phyloP scores from a whole-genome alignment of 2,888 invertebrate species.

The Meiosimyza decipiens region DNA sequence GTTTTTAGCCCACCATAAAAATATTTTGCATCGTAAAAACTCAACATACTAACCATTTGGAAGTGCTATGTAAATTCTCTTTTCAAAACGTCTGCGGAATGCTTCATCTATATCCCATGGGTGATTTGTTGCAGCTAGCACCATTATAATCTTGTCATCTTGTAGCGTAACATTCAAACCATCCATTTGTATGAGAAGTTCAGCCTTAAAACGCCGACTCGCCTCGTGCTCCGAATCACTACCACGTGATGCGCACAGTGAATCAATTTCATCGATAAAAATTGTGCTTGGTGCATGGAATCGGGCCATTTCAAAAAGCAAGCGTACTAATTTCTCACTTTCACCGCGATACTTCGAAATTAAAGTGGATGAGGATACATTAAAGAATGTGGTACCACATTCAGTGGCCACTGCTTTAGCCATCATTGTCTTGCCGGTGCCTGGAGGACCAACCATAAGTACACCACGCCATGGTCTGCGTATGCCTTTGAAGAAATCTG shows the following conservation, averaged over 20 bases:
- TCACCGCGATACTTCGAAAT: slow-evolving; percentile 93
- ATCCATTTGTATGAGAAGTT: slow-evolving; percentile 91
- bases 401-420: slow-evolving; percentile 91
- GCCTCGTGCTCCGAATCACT: slow-evolving; percentile 90
- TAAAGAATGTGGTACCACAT: slow-evolving; percentile 88
- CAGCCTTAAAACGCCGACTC: slow-evolving; percentile 85
- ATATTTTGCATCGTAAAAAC: not conserved
- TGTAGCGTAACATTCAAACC: slow-evolving; percentile 76
- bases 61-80: slow-evolving; percentile 87
- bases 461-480: slow-evolving; percentile 78
- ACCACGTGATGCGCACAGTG: slow-evolving; percentile 83
- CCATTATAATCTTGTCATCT: slow-evolving; percentile 81
- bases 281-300: slow-evolving; percentile 91
- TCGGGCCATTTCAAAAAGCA: slow-evolving; percentile 89
- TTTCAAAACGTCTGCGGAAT: slow-evolving; percentile 85
- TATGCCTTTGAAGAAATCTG: slow-evolving; percentile 89
- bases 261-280: slow-evolving; percentile 92
- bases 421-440: slow-evolving; percentile 84
- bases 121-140: slow-evolving; percentile 90
- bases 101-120: slow-evolving; percentile 94
- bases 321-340: slow-evolving; percentile 86
- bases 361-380: slow-evolving; percentile 86
- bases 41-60: slow-evolving; percentile 73
- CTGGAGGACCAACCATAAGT: slow-evolving; percentile 69
- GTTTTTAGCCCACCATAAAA: not conserved